phyloP scores from a whole-genome alignment of 1,140 invertebrate genomes.

The Drosophila pectinifera region DNA sequence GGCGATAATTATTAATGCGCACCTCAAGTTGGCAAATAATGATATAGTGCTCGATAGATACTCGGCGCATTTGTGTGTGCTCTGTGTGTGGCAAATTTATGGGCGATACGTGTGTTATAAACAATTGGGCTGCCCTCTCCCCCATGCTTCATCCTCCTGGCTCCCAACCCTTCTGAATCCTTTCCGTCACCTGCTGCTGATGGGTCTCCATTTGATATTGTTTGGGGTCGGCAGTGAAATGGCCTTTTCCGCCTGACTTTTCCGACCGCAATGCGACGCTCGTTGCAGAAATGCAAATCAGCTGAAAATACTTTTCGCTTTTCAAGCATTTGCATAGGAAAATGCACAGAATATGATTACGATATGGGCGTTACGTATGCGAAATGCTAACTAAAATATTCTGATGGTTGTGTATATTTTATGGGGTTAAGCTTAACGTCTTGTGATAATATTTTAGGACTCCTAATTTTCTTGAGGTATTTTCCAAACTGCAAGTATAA shows the following conservation, averaged over 20 bases:
- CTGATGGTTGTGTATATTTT: neutral
- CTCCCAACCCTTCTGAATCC: neutral
- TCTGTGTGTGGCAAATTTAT: conserved; percentile 35
- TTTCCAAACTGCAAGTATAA: neutral
- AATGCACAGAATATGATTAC: conserved; percentile 10
- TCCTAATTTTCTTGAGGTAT: too few relatives aligned
- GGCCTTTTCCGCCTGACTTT: conserved; percentile 25
- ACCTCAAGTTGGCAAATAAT: conserved; percentile 45
- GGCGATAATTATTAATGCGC: conserved; percentile 40
- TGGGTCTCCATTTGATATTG: conserved; percentile 2
- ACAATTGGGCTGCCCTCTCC: conserved; percentile 1
- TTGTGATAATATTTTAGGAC: too few relatives aligned
- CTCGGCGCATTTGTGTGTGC: conserved; percentile 18
- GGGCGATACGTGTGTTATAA: conserved; percentile 35
- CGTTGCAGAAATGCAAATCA: conserved; percentile 51
- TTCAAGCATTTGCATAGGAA: conserved; percentile 32
- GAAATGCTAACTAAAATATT: neutral
- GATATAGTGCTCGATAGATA: conserved; percentile 38
- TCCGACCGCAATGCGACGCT: conserved; percentile 49
- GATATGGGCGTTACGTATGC: conserved; percentile 18
- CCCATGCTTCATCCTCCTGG: neutral
- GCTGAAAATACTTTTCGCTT: conserved; percentile 47
- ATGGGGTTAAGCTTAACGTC: too few relatives aligned
- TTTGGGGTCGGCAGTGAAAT: conserved; percentile 18
- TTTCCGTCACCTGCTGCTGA: conserved; percentile 18